Evolutionary conservation across 2,888 invertebrate species (phyloP), one percentile per base, ranked within the genome.

Genomic region (Pycnomerus fuliginosus): DNA sequence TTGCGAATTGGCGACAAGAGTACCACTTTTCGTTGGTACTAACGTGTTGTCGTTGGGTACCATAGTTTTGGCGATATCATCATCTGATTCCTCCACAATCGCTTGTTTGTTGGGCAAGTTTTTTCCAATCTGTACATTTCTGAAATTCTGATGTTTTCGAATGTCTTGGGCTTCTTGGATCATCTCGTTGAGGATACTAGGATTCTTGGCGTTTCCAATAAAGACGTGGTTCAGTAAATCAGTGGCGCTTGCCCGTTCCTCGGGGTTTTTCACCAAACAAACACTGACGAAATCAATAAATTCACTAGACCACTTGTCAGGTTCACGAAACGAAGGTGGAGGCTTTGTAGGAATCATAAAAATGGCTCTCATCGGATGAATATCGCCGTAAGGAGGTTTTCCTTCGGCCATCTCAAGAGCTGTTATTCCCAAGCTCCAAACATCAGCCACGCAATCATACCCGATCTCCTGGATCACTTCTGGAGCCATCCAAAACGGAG

Each of bases 301-400:
- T 70, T 94, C 93, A 1, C 91, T 80, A 44, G 90, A 89, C 97
- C 98, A 99, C 60, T 90, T 87, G 70, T 97, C 95, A 1, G 95
- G 95, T 68, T 98, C 92, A 48, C 95, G 79, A 71, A 99, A 97
- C 1, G 96, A 95, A 3, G 99, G 99, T 24, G 99, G 97, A 24
- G 98, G 98, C 70, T 98, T 98, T 15, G 97, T 96, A 8, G 99
- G 99, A 62, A 99, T 99, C 97, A 99, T 98, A 74, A 99, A 99
- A 58, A 99, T 98, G 32, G 98, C 98, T 38, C 92, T 73, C 91
- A 92, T 91, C n/a, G 91, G 91, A 74, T 91, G 91, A 55, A 91
- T 90, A 69, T 99, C 97, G 0, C 97, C 97, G 69, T 99, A 98
- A 0, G 99, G 99, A 1, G 95, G 95, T 69, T 85, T 84, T 17